These are phyloP conservation scores for Bombylius major DNA, from an alignment of 2,888 invertebrate species.

Conservation along the genomic window DNA sequence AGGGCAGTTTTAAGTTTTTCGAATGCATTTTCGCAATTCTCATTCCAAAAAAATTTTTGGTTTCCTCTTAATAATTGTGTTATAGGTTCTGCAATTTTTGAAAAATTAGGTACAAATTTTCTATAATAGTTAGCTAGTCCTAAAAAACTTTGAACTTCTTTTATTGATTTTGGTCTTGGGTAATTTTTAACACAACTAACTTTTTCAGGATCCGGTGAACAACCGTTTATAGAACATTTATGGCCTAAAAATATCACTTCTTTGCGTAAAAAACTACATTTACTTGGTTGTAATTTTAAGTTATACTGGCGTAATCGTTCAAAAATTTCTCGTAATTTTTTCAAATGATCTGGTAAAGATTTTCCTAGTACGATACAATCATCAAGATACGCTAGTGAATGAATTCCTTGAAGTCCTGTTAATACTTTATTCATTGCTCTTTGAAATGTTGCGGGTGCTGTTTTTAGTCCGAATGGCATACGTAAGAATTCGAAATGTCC, in stretches of 20 bases:
- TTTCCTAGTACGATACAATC: constrained; percentile 11
- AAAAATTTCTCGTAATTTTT: constrained; percentile 13
- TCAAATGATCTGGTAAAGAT: constrained; percentile 4
- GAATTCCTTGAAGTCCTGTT: constrained; percentile 21
- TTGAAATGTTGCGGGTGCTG: constrained; percentile 13
- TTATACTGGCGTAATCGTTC: constrained; percentile 15
- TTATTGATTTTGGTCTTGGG: too few relatives aligned
- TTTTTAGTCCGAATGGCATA: neutral
- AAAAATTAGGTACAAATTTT: constrained; percentile 6
- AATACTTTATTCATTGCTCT: constrained; percentile 28
- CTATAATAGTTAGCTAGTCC: constrained; percentile 7
- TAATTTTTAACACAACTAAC: neutral
- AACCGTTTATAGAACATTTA: constrained; percentile 20
- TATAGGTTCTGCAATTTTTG: constrained; percentile 1
- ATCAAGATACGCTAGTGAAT: constrained; percentile 7
- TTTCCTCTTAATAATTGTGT: neutral
- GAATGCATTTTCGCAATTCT: constrained; percentile 15
- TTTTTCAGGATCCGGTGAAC: constrained; percentile 17
- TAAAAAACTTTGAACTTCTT: constrained; percentile 3
- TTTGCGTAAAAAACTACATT: constrained; percentile 16
- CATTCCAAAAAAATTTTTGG: neutral
- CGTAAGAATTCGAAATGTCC: constrained; percentile 23
- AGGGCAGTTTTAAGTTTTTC: neutral
- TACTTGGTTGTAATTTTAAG: constrained; percentile 18
- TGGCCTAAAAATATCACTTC: constrained; percentile 16